Percentiles rank a stretch among this genome's conserved stretches.
These are phyloP conservation scores for Sander vitreus DNA, from an alignment of 2,113 vertebrate species.

Conservation along the genomic window DNA sequence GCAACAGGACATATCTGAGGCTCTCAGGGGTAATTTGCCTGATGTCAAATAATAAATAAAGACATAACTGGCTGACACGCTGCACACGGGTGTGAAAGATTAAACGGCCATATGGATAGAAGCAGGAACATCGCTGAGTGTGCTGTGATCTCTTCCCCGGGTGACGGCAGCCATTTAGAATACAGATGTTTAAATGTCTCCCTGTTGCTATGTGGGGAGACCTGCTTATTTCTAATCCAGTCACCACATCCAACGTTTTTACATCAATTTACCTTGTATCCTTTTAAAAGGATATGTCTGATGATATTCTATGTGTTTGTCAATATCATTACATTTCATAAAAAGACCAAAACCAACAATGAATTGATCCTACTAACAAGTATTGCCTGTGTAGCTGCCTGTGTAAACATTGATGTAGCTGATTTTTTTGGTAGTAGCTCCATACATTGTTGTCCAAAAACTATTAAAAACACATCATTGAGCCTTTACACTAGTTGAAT, in stretches of 20 bases:
- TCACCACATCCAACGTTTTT: slow-evolving; percentile 3
- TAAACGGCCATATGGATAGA: slow-evolving; percentile 71
- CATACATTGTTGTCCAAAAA: background rate
- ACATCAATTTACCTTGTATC: background rate
- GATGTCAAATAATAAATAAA: slow-evolving; percentile 76
- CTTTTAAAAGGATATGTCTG: background rate
- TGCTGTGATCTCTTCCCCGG: slow-evolving; percentile 52
- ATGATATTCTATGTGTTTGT: background rate
- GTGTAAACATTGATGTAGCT: background rate
- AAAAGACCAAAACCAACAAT: slow-evolving; percentile 9
- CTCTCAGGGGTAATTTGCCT: slow-evolving; percentile 70
- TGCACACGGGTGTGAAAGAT: slow-evolving; percentile 56
- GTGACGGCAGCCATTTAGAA: slow-evolving; percentile 58
- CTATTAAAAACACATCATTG: background rate
- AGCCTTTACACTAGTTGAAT: too few species aligned
- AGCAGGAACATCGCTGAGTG: slow-evolving; percentile 54
- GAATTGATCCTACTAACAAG: background rate
- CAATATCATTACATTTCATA: background rate
- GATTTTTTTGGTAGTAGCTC: background rate
- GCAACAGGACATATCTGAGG: slow-evolving; percentile 62
- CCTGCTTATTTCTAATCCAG: slow-evolving; percentile 16
- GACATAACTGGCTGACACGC: slow-evolving; percentile 64
- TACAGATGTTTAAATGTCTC: slow-evolving; percentile 69
- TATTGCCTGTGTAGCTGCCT: too few species aligned
- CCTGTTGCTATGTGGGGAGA: slow-evolving; percentile 36